These are phyloP conservation scores for Petrocephalus sullivani DNA, from an alignment of 2,797 vertebrate genomes.

Conservation along the genomic window DNA sequence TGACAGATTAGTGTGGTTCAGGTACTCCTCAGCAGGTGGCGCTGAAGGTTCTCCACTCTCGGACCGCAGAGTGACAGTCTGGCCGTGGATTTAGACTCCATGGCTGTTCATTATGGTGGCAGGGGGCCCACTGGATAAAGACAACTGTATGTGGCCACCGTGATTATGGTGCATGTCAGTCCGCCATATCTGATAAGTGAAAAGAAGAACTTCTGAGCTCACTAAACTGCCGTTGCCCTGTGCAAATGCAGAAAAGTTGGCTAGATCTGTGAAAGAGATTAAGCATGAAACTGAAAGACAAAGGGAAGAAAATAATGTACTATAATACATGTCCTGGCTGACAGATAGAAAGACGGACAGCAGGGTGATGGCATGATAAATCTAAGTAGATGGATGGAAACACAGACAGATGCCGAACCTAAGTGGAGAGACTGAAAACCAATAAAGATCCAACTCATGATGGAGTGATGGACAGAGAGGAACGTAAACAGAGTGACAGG, in stretches of 20 bases:
- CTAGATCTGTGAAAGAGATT: not conserved
- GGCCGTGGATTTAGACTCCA: not conserved
- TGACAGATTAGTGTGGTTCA: conserved; percentile 29
- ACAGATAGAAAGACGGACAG: not conserved
- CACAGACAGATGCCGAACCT: not conserved
- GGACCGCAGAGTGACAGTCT: not conserved
- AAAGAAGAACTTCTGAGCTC: not conserved
- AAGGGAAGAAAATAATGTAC: not conserved
- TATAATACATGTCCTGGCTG: not conserved
- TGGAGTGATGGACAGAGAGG: not conserved
- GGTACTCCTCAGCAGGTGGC: not conserved
- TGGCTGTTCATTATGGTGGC: not conserved
- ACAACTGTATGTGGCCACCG: not conserved
- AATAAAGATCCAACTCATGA: conserved; percentile 1
- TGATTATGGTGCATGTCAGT: not conserved
- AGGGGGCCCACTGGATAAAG: not conserved
- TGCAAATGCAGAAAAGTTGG: not conserved
- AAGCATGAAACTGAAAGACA: not conserved
- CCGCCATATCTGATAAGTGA: not conserved
- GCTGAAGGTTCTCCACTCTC: not conserved
- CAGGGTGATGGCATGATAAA: not conserved
- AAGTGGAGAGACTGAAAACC: not conserved
- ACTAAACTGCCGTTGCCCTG: not conserved
- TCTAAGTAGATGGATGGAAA: conserved; percentile 1
- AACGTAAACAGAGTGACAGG: conserved; percentile 7